phyloP scores from a whole-genome alignment of 2,888 invertebrate genomes.

The Papilio protenor region DNA sequence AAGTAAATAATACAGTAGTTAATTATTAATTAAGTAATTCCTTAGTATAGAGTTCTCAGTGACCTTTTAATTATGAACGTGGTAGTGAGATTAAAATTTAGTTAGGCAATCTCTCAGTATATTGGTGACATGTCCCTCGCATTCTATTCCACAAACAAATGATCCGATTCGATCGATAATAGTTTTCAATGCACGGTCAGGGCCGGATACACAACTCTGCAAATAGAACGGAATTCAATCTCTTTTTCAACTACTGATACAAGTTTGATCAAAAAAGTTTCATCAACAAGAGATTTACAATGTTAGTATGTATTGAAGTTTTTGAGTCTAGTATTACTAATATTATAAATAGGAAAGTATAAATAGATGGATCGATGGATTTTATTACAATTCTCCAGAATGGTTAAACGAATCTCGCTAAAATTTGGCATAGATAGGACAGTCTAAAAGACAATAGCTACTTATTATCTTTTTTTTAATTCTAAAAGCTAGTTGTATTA shows the following conservation, averaged over 20 bases:
- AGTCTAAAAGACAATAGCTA: too few species aligned
- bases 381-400: too few species aligned
- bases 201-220: neutral
- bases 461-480: too few species aligned
- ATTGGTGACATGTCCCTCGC: constrained; percentile 4
- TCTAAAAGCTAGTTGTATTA: too few species aligned
- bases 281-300: neutral
- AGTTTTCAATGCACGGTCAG: constrained; percentile 14
- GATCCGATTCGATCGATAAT: constrained; percentile 15
- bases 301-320: neutral
- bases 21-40: neutral
- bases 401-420: too few species aligned
- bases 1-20: neutral
- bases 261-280: neutral
- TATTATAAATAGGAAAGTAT: too few species aligned
- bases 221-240: neutral
- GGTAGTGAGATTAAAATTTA: neutral
- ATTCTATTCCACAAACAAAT: constrained; percentile 9
- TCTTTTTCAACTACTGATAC: neutral
- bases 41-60: neutral
- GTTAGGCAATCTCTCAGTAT: neutral
- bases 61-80: neutral
- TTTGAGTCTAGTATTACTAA: too few species aligned
- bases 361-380: too few species aligned
- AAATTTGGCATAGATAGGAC: too few species aligned